A percentile compares a stretch with the other conserved stretches of the same genome.
Conservation (phyloP, 2,113 vertebrate genomes). For the Microtus oregoni region DNA sequence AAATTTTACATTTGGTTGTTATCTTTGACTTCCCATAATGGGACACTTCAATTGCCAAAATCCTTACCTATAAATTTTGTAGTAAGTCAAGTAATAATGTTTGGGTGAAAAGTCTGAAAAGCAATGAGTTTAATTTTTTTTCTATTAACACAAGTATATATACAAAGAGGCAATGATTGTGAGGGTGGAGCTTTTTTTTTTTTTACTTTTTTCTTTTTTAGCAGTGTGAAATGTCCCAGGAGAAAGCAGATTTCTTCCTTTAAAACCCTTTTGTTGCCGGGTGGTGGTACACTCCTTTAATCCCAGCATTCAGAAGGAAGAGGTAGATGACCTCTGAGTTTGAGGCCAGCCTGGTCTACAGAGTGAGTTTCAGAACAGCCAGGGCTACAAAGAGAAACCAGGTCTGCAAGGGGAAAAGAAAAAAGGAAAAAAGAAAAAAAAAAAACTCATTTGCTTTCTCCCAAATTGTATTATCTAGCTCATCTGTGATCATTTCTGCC, state of each 20-base stretch:
- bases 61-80: not conserved
- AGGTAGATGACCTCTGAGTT: not conserved
- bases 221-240: not conserved
- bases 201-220: not conserved
- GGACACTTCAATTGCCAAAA: slow-evolving; percentile 46
- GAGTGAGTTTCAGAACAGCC: not conserved
- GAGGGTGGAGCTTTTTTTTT: not conserved
- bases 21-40: slow-evolving; percentile 30
- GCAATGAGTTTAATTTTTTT: not conserved
- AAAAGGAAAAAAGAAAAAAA: not conserved
- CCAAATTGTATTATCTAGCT: not conserved
- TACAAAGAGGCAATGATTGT: slow-evolving; percentile 17
- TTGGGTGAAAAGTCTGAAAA: slow-evolving; percentile 29
- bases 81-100: slow-evolving; percentile 10
- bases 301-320: no score
- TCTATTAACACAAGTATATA: not conserved
- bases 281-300: no score
- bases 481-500: slow-evolving; percentile 10
- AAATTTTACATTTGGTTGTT: slow-evolving; percentile 26
- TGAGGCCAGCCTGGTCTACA: not conserved
- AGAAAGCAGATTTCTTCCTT: slow-evolving; percentile 28
- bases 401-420: not conserved
- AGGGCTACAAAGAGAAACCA: not conserved
- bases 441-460: not conserved
- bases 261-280: not conserved